These are phyloP conservation scores for Rhinophrynus dorsalis DNA, from an alignment of 2,797 vertebrate species.

Conservation along the genomic window DNA sequence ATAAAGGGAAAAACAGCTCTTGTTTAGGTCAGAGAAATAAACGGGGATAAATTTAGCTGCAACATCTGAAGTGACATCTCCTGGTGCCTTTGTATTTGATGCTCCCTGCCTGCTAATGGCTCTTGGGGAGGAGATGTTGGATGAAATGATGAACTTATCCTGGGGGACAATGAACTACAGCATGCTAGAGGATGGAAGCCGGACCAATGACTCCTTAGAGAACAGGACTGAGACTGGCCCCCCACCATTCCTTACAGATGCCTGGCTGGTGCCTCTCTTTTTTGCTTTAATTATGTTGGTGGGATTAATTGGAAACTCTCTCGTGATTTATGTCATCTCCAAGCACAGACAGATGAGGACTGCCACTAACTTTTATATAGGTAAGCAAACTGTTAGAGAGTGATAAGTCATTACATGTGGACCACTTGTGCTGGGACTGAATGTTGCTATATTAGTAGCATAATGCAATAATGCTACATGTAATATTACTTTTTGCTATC, in stretches of 20 bases:
- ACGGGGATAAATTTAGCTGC: too few species aligned
- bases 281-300: slow-evolving; percentile 84
- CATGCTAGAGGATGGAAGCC: neutral
- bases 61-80: too few species aligned
- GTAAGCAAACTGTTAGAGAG: slow-evolving; percentile 60
- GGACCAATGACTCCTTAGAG: slow-evolving; percentile 11
- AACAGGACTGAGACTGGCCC: slow-evolving; percentile 2
- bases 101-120: slow-evolving; percentile 6
- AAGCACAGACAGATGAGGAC: slow-evolving; percentile 85
- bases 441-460: too few species aligned
- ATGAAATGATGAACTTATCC: slow-evolving; percentile 20
- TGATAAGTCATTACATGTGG: too few species aligned
- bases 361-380: slow-evolving; percentile 86
- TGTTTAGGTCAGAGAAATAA: too few species aligned
- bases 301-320: slow-evolving; percentile 79
- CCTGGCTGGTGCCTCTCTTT: slow-evolving; percentile 84
- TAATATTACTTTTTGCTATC: too few species aligned
- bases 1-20: too few species aligned
- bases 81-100: neutral
- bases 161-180: slow-evolving; percentile 19
- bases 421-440: too few species aligned
- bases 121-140: slow-evolving; percentile 8
- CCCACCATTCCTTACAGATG: slow-evolving; percentile 74
- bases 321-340: slow-evolving; percentile 82
- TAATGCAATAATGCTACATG: too few species aligned